phyloP scores from a whole-genome alignment of 2,888 invertebrate species.

The Apoderus coryli region DNA sequence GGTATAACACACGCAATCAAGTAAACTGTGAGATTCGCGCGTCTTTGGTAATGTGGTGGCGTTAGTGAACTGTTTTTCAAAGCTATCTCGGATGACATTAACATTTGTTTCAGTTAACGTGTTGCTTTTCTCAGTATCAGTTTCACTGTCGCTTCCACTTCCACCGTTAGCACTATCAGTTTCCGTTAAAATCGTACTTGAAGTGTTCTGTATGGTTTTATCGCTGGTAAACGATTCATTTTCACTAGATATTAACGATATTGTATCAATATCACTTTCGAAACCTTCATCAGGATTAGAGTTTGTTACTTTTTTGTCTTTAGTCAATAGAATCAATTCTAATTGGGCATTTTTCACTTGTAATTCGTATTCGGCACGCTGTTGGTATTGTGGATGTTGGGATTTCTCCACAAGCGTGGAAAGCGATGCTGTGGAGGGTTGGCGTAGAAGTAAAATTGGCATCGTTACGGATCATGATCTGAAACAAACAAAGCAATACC shows the following conservation, averaged over 20 bases:
- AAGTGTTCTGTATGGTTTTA: constrained; percentile 18
- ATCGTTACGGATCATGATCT: constrained; percentile 31
- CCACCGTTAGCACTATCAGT: constrained; percentile 34
- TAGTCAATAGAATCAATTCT: constrained; percentile 21
- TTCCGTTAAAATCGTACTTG: constrained; percentile 23
- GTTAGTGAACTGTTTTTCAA: constrained; percentile 11
- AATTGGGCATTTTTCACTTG: constrained; percentile 26
- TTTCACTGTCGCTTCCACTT: constrained; percentile 30
- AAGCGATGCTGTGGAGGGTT: constrained; percentile 26
- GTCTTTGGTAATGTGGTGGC: constrained; percentile 6
- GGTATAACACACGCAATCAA: constrained; percentile 32
- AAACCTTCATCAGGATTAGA: constrained; percentile 32
- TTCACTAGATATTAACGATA: constrained; percentile 31
- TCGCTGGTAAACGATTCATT: constrained; percentile 25
- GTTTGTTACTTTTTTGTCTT: constrained; percentile 17
- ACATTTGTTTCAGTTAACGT: constrained; percentile 16
- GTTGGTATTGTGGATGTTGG: constrained; percentile 21
- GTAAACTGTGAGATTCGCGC: constrained; percentile 29
- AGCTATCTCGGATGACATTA: constrained; percentile 12
- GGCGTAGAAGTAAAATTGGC: constrained; percentile 30
- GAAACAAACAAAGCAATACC: constrained; percentile 25
- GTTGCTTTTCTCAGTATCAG: constrained; percentile 16
- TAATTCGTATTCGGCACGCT: constrained; percentile 27
- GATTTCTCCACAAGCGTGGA: constrained; percentile 29
- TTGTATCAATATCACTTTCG: constrained; percentile 34